Evolutionary conservation across 2,888 invertebrate genomes (phyloP).

Genomic region (Ormyrus thymus): DNA sequence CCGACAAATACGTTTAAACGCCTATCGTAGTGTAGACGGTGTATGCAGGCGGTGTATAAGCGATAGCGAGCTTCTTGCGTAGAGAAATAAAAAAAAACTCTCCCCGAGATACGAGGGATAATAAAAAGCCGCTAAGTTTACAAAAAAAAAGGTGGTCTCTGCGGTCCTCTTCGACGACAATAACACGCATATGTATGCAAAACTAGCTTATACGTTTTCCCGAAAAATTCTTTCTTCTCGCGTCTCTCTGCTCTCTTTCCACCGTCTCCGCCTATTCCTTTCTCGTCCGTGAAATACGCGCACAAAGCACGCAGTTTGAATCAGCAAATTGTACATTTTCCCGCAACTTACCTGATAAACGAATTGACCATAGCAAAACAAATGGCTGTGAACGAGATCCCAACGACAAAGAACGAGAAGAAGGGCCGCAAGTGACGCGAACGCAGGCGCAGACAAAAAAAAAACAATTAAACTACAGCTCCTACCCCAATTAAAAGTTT

Average conservation of each 20-base stretch:
- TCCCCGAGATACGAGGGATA: conserved; percentile 13
- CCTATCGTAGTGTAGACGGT: conserved; percentile 50
- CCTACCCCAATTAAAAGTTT: conserved; percentile 2
- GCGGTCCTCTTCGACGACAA: conserved; percentile 46
- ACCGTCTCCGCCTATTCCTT: not conserved
- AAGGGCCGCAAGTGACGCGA: conserved; percentile 31
- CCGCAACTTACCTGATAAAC: conserved; percentile 9
- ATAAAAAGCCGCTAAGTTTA: not conserved
- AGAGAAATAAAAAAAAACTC: not conserved
- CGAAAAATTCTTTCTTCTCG: not conserved
- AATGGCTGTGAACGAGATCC: conserved; percentile 57
- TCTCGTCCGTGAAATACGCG: not conserved
- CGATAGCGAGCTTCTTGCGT: conserved; percentile 32
- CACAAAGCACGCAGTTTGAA: not conserved
- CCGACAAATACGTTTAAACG: conserved; percentile 63
- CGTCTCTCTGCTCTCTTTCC: conserved; percentile 14
- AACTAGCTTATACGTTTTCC: not conserved
- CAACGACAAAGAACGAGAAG: conserved; percentile 38
- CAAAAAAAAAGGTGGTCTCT: conserved; percentile 12
- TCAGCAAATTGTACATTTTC: not conserved
- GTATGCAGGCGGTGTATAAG: conserved; percentile 12
- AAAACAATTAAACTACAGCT: not conserved
- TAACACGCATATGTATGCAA: not conserved
- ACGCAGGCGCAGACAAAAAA: conserved; percentile 8
- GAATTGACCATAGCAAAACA: conserved; percentile 54